phyloP scores from a whole-genome alignment of 2,797 vertebrate species.

The Periparus ater region DNA sequence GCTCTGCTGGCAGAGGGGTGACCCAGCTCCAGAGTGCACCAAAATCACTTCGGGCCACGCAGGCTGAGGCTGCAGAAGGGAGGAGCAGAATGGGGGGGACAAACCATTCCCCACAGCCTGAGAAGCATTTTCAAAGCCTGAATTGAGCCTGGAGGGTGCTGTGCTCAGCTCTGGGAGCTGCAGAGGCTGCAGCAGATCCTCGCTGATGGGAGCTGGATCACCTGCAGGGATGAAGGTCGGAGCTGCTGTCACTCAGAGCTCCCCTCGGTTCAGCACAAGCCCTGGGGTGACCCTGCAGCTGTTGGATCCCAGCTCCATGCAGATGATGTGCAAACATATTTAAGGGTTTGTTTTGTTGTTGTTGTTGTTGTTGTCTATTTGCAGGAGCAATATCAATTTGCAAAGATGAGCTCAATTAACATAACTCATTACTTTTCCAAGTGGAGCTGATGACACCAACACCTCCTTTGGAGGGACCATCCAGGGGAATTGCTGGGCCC shows the following conservation, averaged over 20 bases:
- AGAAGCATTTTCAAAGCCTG: accelerated
- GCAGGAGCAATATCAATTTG: not conserved
- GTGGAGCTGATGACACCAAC: not conserved
- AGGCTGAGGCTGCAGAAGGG: not conserved
- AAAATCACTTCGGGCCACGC: accelerated
- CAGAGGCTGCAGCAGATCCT: not conserved
- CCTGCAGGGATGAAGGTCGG: not conserved
- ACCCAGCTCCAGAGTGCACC: not conserved
- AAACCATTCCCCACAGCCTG: accelerated
- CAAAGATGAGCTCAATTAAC: not conserved
- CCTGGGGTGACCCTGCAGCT: not conserved
- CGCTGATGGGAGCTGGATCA: accelerated
- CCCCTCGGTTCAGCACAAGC: not conserved
- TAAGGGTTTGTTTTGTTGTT: not conserved
- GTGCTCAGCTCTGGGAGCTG: not conserved
- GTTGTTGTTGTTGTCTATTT: not conserved
- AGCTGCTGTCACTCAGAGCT: not conserved
- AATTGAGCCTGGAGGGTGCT: not conserved
- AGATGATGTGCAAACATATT: not conserved
- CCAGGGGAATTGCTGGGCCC: not conserved
- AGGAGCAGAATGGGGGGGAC: accelerated
- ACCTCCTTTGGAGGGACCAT: not conserved
- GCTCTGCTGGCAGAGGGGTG: not conserved
- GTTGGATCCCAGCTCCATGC: not conserved
- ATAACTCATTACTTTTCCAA: not conserved